Base-by-base conservation (phyloP, 2,113 vertebrate species). In the Pagrus major region DNA sequence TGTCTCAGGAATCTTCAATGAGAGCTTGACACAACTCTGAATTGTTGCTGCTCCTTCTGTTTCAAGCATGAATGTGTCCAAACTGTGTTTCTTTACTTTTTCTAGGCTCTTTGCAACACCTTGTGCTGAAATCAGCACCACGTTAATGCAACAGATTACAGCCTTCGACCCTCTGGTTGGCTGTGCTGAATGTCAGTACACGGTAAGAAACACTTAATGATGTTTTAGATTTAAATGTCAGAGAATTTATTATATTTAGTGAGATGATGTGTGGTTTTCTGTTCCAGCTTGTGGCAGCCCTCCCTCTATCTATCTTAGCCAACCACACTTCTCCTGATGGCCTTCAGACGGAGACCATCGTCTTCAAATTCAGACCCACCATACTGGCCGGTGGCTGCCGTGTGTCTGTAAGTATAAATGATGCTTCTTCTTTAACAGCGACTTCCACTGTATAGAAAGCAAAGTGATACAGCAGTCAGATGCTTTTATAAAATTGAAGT, bases 311-410 rank as follows among this genome's bases (percentile, higher is more conserved):
- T 0, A 51, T 91, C 79, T 51, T 18, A 11, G 88, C 90, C 46
- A 87, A 84, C 68, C 90, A 91, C 76, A 76, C 71, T 0, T 87
- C 90, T 1, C 0, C 1, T 4, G 80, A 75, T 14, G 67, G 56
- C 20, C 60, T 78, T 7, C 52, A 59, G 33, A 29, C 49, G 1
- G 80, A 88, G 58, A 75, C 33, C 25, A 27, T 91, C 31, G 72
- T 35, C 11, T 41, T 90, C 35, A 20, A 42, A 1, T 8, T 81
- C 12, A 71, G 0, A 8, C 20, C 71, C 63, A 76, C 60, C 27
- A 0, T 52, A 0, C 16, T 73, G 63, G 42, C 23, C 3, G 42
- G 16, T 5, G 75, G 80, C 58, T 90, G 86, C 63, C 39, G 71
- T 6, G 77, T 86, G 4, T 3, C 39, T 51, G 88, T 88, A 15